Percentiles rank a stretch among this genome's conserved stretches.
Evolutionary conservation across 2,113 vertebrate genomes (phyloP).

Genomic region (Martes martes): DNA sequence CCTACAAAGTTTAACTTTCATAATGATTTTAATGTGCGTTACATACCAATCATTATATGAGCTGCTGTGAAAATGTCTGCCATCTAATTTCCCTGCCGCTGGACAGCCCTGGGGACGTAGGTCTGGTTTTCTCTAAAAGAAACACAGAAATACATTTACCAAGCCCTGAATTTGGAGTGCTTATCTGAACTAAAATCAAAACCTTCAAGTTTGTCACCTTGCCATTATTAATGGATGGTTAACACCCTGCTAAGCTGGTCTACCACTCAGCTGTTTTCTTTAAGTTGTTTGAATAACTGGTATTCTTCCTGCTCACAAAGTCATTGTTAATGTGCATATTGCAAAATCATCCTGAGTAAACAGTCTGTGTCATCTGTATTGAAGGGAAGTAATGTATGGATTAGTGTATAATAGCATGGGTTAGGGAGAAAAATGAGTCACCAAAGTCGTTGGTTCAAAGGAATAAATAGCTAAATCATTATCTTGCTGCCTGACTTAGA

Average conservation of each 20-base stretch:
- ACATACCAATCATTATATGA: neutral
- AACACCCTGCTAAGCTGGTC: slow-evolving; percentile 71
- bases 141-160: neutral
- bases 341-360: slow-evolving; percentile 72
- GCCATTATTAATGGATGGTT: slow-evolving; percentile 71
- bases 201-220: slow-evolving; percentile 28
- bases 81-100: neutral
- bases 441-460: slow-evolving; percentile 62
- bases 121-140: neutral
- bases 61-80: neutral
- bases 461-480: slow-evolving; percentile 75
- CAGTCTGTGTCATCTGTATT: slow-evolving; percentile 62
- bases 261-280: slow-evolving; percentile 62
- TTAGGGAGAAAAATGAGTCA: slow-evolving; percentile 71
- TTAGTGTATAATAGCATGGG: slow-evolving; percentile 70
- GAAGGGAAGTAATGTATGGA: slow-evolving; percentile 67
- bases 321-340: slow-evolving; percentile 72
- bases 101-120: too few relatives aligned
- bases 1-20: neutral
- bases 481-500: slow-evolving; percentile 69
- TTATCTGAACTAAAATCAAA: slow-evolving; percentile 51
- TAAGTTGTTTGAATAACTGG: slow-evolving; percentile 54
- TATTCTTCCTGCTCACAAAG: slow-evolving; percentile 69
- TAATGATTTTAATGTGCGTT: neutral
- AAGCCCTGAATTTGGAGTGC: neutral